Conservation (phyloP, 1,140 invertebrate genomes). For the Eriosoma lanigerum region DNA sequence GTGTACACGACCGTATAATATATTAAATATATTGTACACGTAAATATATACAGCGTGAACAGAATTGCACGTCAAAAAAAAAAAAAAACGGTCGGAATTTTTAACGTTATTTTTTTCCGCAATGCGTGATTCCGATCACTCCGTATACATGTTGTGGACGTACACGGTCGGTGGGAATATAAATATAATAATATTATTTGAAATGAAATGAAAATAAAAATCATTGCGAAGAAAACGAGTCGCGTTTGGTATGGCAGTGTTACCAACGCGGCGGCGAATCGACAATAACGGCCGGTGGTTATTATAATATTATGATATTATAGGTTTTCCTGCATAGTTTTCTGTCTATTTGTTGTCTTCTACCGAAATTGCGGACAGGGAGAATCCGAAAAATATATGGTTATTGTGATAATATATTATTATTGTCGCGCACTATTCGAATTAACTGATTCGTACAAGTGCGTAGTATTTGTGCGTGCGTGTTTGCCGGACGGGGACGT, state of each 20-base stretch:
- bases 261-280: conserved; percentile 15
- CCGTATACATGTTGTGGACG: too few relatives aligned
- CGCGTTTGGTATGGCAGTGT: background rate
- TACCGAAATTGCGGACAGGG: conserved; percentile 36
- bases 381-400: too few relatives aligned
- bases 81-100: too few relatives aligned
- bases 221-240: conserved; percentile 44
- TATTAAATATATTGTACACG: background rate
- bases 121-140: too few relatives aligned
- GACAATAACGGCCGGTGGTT: background rate
- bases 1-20: background rate
- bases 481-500: too few relatives aligned
- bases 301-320: background rate
- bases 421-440: too few relatives aligned
- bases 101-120: too few relatives aligned
- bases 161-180: background rate
- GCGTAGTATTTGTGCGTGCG: too few relatives aligned
- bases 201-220: conserved; percentile 2
- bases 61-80: too few relatives aligned
- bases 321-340: conserved; percentile 1
- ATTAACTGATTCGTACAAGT: too few relatives aligned
- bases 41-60: background rate
- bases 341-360: conserved; percentile 22
- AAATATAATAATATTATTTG: background rate
- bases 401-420: too few relatives aligned